phyloP scores from a whole-genome alignment of 2,888 invertebrate genomes.

The Pandemis cinnamomeana region DNA sequence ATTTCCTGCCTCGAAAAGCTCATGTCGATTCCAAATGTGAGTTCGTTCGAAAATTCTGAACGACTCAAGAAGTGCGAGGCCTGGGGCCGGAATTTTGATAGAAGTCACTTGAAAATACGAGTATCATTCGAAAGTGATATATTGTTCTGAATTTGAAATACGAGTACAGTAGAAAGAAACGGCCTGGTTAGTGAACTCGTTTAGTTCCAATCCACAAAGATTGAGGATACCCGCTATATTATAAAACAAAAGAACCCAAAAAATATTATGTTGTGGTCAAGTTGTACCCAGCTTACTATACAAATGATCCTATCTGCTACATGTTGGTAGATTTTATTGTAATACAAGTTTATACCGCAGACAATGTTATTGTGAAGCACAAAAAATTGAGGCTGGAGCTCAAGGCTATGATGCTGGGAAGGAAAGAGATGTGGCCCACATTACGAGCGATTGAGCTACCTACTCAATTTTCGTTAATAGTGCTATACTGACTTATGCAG shows the following conservation, averaged over 20 bases:
- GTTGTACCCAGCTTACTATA: not conserved
- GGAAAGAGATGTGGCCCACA: conserved; percentile 50
- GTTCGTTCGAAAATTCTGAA: too few species aligned
- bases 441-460: not conserved
- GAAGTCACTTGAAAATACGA: too few species aligned
- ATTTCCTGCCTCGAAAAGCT: too few species aligned
- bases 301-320: conserved; percentile 6
- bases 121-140: too few species aligned
- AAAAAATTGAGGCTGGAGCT: conserved; percentile 39
- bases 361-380: conserved; percentile 40
- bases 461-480: not conserved
- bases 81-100: too few species aligned
- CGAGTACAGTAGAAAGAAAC: too few species aligned
- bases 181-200: not conserved
- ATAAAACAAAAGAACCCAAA: not conserved
- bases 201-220: not conserved
- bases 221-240: too few species aligned
- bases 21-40: too few species aligned
- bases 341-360: conserved; percentile 41
- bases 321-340: conserved; percentile 37
- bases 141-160: too few species aligned
- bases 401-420: conserved; percentile 39
- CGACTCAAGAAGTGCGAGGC: too few species aligned
- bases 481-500: not conserved
- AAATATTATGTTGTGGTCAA: conserved; percentile 4